phyloP scores from a whole-genome alignment of 2,113 vertebrate genomes.

The Oncorhynchus keta region DNA sequence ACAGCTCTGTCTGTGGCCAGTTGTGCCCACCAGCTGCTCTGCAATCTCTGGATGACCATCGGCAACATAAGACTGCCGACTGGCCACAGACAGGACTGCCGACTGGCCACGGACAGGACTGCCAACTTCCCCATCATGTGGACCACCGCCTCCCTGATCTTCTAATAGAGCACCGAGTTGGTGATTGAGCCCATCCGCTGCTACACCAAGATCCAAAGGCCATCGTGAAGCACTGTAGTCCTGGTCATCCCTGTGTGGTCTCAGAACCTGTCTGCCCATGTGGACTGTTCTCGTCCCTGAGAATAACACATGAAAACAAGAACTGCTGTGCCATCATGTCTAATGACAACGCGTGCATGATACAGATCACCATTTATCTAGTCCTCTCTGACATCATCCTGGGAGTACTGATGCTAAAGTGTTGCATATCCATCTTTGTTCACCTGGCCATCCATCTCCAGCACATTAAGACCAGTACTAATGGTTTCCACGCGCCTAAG shows the following conservation, averaged over 20 bases:
- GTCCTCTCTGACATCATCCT: constrained; percentile 66
- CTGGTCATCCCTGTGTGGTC: constrained; percentile 55
- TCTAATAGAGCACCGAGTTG: constrained; percentile 76
- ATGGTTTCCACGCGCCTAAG: constrained; percentile 65
- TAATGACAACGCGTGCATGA: not conserved
- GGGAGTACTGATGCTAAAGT: constrained; percentile 69
- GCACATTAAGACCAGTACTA: constrained; percentile 71
- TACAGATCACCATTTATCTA: constrained; percentile 62
- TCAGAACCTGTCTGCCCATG: constrained; percentile 61
- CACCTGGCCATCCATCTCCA: constrained; percentile 70
- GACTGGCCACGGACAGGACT: constrained; percentile 2
- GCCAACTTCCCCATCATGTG: constrained; percentile 64
- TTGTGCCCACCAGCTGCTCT: constrained; percentile 60
- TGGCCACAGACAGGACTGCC: not conserved
- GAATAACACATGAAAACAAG: constrained; percentile 9
- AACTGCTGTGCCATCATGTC: constrained; percentile 60
- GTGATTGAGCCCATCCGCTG: constrained; percentile 66
- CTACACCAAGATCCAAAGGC: constrained; percentile 63
- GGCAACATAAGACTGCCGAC: constrained; percentile 54
- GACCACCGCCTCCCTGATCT: constrained; percentile 70
- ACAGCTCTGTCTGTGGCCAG: constrained; percentile 52
- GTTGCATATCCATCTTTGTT: constrained; percentile 72
- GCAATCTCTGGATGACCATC: constrained; percentile 71
- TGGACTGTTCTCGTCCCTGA: constrained; percentile 34
- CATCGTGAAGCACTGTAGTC: constrained; percentile 54